These are phyloP conservation scores for Mesopsocus fuscifrons DNA, from an alignment of 2,888 invertebrate species.

Conservation along the genomic window DNA sequence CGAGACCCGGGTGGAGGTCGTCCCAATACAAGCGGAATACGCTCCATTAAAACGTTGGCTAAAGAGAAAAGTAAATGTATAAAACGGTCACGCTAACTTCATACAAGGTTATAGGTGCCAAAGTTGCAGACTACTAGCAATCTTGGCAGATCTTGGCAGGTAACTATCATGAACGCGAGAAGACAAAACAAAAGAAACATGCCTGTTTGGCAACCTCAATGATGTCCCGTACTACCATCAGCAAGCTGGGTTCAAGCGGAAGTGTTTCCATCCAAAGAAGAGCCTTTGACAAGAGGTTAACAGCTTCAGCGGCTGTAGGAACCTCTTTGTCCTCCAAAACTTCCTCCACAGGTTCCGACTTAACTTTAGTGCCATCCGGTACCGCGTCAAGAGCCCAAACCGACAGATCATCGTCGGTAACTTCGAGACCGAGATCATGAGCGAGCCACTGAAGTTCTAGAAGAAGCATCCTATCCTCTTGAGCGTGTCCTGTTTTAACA, in stretches of 20 bases:
- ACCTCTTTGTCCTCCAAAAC: conserved; percentile 16
- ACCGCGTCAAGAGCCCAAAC: conserved; percentile 17
- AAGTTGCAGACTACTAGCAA: no score
- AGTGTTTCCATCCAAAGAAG: conserved; percentile 30
- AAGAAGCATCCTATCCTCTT: conserved; percentile 18
- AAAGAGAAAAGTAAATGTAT: no score
- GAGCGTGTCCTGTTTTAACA: conserved; percentile 10
- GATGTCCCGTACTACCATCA: conserved; percentile 20
- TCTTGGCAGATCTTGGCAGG: no score
- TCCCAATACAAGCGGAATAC: no score
- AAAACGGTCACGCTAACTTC: no score
- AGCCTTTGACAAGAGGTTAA: conserved; percentile 25
- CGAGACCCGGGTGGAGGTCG: no score
- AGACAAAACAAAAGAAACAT: no score
- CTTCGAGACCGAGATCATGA: conserved; percentile 22
- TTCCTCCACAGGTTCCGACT: conserved; percentile 6
- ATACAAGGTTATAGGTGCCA: no score
- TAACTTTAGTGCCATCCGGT: background rate
- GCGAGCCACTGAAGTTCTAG: conserved; percentile 21
- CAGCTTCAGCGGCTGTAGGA: conserved; percentile 25
- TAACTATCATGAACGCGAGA: no score
- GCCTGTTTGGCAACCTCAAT: conserved; percentile 22
- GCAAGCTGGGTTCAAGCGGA: conserved; percentile 26
- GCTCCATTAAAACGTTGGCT: no score
- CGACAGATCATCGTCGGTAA: conserved; percentile 20